Percentiles rank a stretch among this genome's conserved stretches.
phyloP scores from a whole-genome alignment of 2,113 vertebrate species.

The Litocranius walleri region DNA sequence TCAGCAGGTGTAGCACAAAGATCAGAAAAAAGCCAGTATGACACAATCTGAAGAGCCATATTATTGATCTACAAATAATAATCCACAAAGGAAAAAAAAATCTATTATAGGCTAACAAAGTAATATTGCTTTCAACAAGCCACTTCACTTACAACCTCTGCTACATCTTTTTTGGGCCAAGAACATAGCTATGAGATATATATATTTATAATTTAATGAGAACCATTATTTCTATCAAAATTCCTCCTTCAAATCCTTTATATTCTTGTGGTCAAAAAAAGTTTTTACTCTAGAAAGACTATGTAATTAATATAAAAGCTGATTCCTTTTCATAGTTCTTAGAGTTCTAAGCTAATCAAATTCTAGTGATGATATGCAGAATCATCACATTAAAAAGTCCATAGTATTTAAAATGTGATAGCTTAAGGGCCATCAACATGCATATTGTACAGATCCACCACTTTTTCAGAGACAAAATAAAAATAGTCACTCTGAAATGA shows the following conservation, averaged over 20 bases:
- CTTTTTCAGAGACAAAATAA: conserved; percentile 7
- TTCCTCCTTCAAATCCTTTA: background rate
- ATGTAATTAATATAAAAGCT: conserved; percentile 8
- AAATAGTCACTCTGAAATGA: conserved; percentile 20
- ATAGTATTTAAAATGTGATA: background rate
- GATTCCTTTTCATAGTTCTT: background rate
- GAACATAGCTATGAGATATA: background rate
- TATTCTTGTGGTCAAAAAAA: background rate
- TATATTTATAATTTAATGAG: background rate
- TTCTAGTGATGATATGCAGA: background rate
- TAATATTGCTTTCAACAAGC: background rate
- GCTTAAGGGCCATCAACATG: background rate
- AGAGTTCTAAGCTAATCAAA: background rate
- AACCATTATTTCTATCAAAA: background rate
- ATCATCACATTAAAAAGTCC: conserved; percentile 18
- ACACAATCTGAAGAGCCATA: background rate
- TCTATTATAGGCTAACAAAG: background rate
- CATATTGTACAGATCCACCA: background rate
- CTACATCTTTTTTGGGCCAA: background rate
- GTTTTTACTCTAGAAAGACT: background rate
- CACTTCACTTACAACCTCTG: background rate
- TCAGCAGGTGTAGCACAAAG: background rate
- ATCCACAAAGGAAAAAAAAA: background rate
- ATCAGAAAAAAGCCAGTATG: background rate
- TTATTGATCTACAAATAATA: background rate